Evolutionary conservation across 2,797 vertebrate species (phyloP).

Genomic region (Lateolabrax maculatus): DNA sequence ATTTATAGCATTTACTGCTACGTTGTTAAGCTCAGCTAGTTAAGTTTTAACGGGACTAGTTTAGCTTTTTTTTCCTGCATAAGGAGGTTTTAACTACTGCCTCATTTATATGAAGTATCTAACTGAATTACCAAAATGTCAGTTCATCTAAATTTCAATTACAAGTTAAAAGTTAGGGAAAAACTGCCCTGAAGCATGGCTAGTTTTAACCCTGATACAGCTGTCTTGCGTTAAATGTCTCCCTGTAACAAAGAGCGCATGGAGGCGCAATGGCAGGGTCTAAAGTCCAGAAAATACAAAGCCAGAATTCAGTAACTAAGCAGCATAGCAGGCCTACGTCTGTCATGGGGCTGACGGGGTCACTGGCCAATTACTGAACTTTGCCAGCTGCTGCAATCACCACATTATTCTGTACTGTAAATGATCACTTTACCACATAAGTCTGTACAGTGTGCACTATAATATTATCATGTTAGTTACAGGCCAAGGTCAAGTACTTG

Average conservation of each 20-base stretch:
- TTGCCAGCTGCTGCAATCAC: no score
- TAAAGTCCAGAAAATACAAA: no score
- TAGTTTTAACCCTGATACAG: not conserved
- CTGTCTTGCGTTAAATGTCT: not conserved
- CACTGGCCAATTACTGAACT: no score
- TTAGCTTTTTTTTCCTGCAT: not conserved
- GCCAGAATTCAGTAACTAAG: no score
- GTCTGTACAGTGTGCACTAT: not conserved
- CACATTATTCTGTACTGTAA: no score
- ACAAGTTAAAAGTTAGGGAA: not conserved
- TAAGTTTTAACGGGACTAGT: not conserved
- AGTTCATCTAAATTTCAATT: no score
- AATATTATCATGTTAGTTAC: slow-evolving; percentile 21
- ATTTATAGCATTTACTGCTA: not conserved
- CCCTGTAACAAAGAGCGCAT: not conserved
- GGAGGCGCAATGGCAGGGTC: not conserved
- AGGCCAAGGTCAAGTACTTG: slow-evolving; percentile 28
- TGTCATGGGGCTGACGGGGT: no score
- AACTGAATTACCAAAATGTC: not conserved
- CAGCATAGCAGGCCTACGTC: no score
- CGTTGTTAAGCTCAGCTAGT: not conserved
- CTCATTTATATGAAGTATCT: not conserved
- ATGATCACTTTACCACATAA: not conserved
- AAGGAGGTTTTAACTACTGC: not conserved
- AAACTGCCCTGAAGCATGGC: no score